Evolutionary conservation across 1,140 invertebrate genomes (phyloP), one percentile per base, ranked within the genome.

Genomic region (Drosophila ogumai): DNA sequence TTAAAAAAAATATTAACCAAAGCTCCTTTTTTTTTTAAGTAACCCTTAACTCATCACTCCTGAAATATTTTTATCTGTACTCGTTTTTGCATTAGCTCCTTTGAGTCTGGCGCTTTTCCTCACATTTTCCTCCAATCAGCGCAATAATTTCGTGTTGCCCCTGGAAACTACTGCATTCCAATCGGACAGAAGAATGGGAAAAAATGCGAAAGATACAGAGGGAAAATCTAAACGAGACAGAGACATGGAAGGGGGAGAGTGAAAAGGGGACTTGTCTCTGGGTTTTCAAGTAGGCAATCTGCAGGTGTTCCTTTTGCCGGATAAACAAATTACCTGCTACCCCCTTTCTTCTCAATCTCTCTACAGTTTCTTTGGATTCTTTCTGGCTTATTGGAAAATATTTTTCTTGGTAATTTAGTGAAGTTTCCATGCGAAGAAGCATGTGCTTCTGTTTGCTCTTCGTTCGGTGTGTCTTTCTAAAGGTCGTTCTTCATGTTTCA

Each of bases 361-460:
- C 56, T 66, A 32, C 56, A 63, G 65, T 60, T 58, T 69, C 52
- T 58, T 40, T 32, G 65, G 77, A 75, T 80, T 78, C 65, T 64
- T 75, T 68, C 65, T 63, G 65, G 49, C 61, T 87, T 87, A 75
- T 82, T 76, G 69, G 65, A 87, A 75, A 79, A 66, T 76, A 79
- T 79, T 82, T 82, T 73, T 66, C 84, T 79, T 82, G 84, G 75
- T 74, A 88, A 86, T 88, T 86, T 64, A 63, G 60, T 63, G 64
- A 81, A 85, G 73, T 85, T 85, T 55, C 38, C 65, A 58, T 68
- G 82, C 78, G 31, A 71, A 82, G 79, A 78, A 69, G 64, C 66
- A 54, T 55, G 52, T 55, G 32, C 50, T 54, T 54, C 17, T 52
- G 31, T 52, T 36, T 54, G 31, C 19, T 34, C 49, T 52, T 12